phyloP scores from a whole-genome alignment of 2,113 vertebrate genomes.

The Catharus fuscescens region DNA sequence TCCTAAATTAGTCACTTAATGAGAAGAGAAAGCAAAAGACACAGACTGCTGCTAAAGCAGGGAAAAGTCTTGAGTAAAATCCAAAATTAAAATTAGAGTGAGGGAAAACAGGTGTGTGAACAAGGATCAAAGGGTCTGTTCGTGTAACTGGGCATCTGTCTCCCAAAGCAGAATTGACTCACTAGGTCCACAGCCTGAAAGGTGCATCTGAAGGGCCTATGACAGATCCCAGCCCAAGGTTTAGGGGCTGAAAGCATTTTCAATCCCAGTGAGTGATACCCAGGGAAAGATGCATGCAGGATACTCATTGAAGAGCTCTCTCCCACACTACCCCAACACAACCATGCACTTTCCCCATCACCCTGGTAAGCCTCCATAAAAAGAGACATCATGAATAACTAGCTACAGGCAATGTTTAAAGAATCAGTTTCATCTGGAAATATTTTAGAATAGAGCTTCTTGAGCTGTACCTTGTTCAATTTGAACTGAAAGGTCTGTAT shows the following conservation, averaged over 20 bases:
- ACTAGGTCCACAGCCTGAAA: background rate
- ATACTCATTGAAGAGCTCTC: background rate
- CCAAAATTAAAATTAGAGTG: background rate
- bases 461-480: background rate
- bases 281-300: background rate
- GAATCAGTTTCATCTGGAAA: background rate
- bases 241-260: background rate
- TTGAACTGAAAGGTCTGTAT: background rate
- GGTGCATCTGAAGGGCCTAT: background rate
- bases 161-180: background rate
- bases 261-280: fast-evolving
- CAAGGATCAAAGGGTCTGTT: background rate
- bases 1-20: background rate
- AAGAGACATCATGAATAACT: background rate
- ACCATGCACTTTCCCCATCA: background rate
- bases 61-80: background rate
- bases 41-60: background rate
- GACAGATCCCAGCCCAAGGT: background rate
- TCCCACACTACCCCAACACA: fast-evolving
- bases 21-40: background rate
- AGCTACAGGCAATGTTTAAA: background rate
- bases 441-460: background rate
- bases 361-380: background rate
- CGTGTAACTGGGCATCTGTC: background rate
- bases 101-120: background rate